A percentile compares a stretch with the other conserved stretches of the same genome.
phyloP scores from a whole-genome alignment of 2,888 invertebrate species.

The Polyommatus iphigenia region DNA sequence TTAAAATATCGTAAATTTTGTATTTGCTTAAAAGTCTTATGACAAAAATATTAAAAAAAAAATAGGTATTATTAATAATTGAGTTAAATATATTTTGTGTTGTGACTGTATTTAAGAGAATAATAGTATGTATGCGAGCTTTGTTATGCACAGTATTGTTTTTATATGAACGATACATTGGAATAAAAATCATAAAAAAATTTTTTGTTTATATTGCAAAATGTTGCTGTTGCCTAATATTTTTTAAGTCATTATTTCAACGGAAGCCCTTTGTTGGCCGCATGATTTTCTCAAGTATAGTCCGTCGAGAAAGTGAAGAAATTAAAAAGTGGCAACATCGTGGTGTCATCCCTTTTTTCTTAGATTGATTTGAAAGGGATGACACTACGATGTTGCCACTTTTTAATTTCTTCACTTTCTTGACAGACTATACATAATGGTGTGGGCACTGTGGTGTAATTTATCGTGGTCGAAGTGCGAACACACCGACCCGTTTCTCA shows the following conservation, averaged over 20 bases:
- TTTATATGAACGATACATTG: conserved; percentile 54
- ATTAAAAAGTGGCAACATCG: too few relatives aligned
- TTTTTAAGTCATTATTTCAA: neutral
- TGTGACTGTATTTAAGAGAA: conserved; percentile 35
- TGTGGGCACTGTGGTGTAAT: too few relatives aligned
- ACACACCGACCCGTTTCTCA: too few relatives aligned
- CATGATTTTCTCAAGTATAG: too few relatives aligned
- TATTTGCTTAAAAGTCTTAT: neutral
- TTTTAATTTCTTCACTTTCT: too few relatives aligned
- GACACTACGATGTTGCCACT: too few relatives aligned
- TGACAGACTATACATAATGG: too few relatives aligned
- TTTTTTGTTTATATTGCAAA: conserved; percentile 31
- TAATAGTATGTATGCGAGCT: conserved; percentile 43
- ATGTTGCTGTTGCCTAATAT: neutral
- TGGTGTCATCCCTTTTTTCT: too few relatives aligned
- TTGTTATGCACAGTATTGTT: conserved; percentile 55
- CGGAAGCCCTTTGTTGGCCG: too few relatives aligned
- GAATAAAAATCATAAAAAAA: conserved; percentile 46
- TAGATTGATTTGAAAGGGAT: too few relatives aligned
- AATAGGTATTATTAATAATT: conserved; percentile 1
- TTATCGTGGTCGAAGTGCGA: neutral
- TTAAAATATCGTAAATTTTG: neutral
- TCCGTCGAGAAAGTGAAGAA: too few relatives aligned
- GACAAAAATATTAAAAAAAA: neutral
- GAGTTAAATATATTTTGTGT: conserved; percentile 34